These are phyloP conservation scores for Pseudochirops cupreus DNA, from an alignment of 2,797 vertebrate genomes.

Conservation along the genomic window DNA sequence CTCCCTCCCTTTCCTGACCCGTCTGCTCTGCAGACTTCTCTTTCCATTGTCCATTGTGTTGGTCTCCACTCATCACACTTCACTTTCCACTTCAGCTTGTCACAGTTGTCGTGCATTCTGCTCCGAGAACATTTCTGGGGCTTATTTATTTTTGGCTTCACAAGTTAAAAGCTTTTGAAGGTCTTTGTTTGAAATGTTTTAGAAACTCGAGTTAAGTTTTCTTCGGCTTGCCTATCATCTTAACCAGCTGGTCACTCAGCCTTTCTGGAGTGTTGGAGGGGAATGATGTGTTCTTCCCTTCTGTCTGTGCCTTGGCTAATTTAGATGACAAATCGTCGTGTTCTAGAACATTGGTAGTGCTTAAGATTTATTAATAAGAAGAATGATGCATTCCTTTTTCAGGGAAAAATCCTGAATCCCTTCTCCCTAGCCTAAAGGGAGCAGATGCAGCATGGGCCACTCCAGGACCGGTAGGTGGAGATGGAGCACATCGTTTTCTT, in stretches of 20 bases:
- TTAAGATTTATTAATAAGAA: slow-evolving; percentile 53
- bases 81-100: background rate
- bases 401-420: slow-evolving; percentile 19
- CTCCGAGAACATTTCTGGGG: slow-evolving; percentile 48
- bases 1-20: background rate
- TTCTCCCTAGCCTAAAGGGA: background rate
- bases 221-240: slow-evolving; percentile 51
- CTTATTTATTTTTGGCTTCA: slow-evolving; percentile 67
- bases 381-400: slow-evolving; percentile 24
- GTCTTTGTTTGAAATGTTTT: slow-evolving; percentile 39
- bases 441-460: background rate
- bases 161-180: slow-evolving; percentile 49
- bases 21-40: background rate
- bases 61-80: background rate
- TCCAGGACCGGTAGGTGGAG: slow-evolving; percentile 64
- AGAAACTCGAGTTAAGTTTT: slow-evolving; percentile 52
- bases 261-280: slow-evolving; percentile 57
- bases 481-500: slow-evolving; percentile 54
- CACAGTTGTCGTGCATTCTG: slow-evolving; percentile 59
- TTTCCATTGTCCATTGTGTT: background rate
- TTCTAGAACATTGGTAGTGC: slow-evolving; percentile 59
- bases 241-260: slow-evolving; percentile 51
- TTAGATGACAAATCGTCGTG: slow-evolving; percentile 55
- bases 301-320: slow-evolving; percentile 59
- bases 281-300: slow-evolving; percentile 46